Percentiles rank a stretch among this genome's conserved stretches.
Conservation (phyloP, 2,797 vertebrate species). For the Threskiornis aethiopicus region DNA sequence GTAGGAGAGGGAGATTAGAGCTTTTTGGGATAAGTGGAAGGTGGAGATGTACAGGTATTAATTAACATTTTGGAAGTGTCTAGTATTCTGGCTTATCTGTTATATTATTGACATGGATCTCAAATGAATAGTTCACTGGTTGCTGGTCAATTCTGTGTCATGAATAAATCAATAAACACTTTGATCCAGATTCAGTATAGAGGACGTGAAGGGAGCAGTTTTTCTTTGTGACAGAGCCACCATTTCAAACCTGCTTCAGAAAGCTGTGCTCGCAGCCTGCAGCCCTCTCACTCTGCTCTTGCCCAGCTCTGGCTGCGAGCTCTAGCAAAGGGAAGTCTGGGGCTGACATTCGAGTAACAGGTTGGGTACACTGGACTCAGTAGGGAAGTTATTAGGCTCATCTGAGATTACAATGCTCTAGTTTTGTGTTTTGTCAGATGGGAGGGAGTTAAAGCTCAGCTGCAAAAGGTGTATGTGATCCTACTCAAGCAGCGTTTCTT, state of each 20-base stretch:
- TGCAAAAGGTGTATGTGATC: neutral
- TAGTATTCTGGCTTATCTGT: neutral
- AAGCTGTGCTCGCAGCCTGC: neutral
- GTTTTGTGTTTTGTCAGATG: neutral
- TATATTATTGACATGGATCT: accelerated
- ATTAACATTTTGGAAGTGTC: neutral
- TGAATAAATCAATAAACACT: neutral
- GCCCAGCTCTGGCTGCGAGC: neutral
- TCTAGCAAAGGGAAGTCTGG: neutral
- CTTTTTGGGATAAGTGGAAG: neutral
- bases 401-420: neutral
- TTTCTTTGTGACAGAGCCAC: neutral
- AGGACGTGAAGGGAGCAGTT: neutral
- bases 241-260: neutral
- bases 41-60: neutral
- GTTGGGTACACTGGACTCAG: neutral
- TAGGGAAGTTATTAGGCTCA: neutral
- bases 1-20: neutral
- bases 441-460: neutral
- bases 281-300: neutral
- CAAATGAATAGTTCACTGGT: neutral
- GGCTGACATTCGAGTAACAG: neutral
- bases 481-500: accelerated
- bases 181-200: accelerated
- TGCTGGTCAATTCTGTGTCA: neutral